Evolutionary conservation across 2,888 invertebrate species (phyloP).

Genomic region (Agapostemon virescens): DNA sequence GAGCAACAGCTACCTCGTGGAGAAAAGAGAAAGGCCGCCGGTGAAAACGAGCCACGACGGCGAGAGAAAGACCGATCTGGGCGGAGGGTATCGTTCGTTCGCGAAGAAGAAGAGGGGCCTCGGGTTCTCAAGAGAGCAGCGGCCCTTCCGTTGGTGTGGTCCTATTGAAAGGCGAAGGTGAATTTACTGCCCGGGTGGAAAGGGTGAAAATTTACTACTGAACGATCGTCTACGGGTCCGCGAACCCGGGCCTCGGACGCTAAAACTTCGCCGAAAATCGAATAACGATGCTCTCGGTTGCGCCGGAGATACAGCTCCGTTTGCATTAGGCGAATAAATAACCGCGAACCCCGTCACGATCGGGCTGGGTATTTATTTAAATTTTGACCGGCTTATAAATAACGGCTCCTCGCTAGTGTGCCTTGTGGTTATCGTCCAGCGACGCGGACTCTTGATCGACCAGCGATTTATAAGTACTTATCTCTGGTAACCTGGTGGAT

Average conservation of each 20-base stretch:
- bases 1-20: background rate
- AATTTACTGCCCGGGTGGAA: slow-evolving; percentile 73
- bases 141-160: slow-evolving; percentile 56
- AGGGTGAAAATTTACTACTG: slow-evolving; percentile 76
- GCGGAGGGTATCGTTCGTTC: background rate
- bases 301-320: slow-evolving; percentile 48
- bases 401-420: slow-evolving; percentile 61
- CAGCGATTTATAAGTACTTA: slow-evolving; percentile 21
- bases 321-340: slow-evolving; percentile 73
- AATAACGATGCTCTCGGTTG: slow-evolving; percentile 51
- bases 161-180: slow-evolving; percentile 72
- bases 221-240: slow-evolving; percentile 53
- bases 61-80: background rate
- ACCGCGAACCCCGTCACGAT: slow-evolving; percentile 47
- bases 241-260: slow-evolving; percentile 38
- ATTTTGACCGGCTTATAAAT: slow-evolving; percentile 74
- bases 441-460: slow-evolving; percentile 51
- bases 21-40: slow-evolving; percentile 32
- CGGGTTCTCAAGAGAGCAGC: slow-evolving; percentile 23
- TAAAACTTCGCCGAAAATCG: slow-evolving; percentile 70
- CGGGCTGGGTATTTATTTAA: slow-evolving; percentile 70
- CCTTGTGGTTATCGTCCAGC: slow-evolving; percentile 50
- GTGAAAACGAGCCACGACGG: slow-evolving; percentile 1
- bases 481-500: slow-evolving; percentile 3
- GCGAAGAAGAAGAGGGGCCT: slow-evolving; percentile 19